phyloP scores from a whole-genome alignment of 2,797 vertebrate species.

The Aratinga solstitialis region DNA sequence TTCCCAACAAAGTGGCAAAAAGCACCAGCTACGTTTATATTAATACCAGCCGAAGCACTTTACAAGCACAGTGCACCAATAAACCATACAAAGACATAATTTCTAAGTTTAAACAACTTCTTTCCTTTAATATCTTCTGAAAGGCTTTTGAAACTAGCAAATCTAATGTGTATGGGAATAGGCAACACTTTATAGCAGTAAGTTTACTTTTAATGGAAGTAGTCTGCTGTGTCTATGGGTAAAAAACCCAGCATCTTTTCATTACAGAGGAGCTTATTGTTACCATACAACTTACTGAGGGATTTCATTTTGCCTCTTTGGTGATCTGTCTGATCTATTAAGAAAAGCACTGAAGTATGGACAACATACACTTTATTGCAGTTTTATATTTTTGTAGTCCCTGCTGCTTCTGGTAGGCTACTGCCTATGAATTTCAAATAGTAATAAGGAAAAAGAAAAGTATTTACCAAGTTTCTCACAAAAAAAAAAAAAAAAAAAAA shows the following conservation, averaged over 20 bases:
- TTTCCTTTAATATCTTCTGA: slow-evolving; percentile 38
- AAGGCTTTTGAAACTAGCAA: slow-evolving; percentile 56
- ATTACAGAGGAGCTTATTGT: slow-evolving; percentile 60
- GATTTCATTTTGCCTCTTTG: slow-evolving; percentile 55
- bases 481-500: neutral
- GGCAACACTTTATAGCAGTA: slow-evolving; percentile 39
- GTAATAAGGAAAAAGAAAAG: neutral
- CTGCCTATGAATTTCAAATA: slow-evolving; percentile 21
- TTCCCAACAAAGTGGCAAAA: neutral
- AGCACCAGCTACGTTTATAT: neutral
- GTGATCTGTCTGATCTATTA: slow-evolving; percentile 58
- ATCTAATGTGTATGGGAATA: slow-evolving; percentile 50
- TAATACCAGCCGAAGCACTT: neutral
- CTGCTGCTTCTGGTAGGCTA: slow-evolving; percentile 33
- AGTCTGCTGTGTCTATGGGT: slow-evolving; percentile 27
- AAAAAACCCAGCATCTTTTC: slow-evolving; percentile 47
- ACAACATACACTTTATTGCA: slow-evolving; percentile 43
- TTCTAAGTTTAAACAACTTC: slow-evolving; percentile 37
- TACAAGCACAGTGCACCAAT: neutral
- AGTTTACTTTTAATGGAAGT: slow-evolving; percentile 58
- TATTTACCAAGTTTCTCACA: neutral
- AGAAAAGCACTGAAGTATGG: slow-evolving; percentile 60
- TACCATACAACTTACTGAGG: slow-evolving; percentile 29
- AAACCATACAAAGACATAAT: slow-evolving; percentile 23
- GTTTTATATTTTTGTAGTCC: slow-evolving; percentile 35